These are phyloP conservation scores for Stichopus chloronotus DNA, from an alignment of 35 echinoderm and acorn worm species.

Conservation along the genomic window DNA sequence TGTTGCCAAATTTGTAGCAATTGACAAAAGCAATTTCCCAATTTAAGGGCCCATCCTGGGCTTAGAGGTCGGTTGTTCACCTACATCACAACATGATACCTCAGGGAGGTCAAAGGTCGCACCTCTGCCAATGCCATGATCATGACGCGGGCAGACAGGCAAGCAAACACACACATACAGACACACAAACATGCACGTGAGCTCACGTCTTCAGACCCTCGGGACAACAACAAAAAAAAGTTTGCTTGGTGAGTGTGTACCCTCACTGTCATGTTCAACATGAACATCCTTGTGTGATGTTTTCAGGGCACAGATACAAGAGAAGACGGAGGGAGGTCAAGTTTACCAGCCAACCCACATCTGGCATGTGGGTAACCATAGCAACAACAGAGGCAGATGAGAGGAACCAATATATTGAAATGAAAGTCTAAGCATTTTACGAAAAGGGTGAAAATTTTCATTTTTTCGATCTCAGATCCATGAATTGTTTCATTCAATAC, in stretches of 20 bases:
- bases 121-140: not conserved
- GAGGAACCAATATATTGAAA: not conserved
- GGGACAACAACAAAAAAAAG: constrained; percentile 15
- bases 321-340: constrained; percentile 11
- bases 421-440: no score
- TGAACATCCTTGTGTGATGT: not conserved
- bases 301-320: not conserved
- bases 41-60: constrained; percentile 27
- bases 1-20: constrained; percentile 53
- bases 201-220: constrained; percentile 24
- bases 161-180: no score
- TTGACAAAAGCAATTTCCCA: constrained; percentile 42
- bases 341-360: not conserved
- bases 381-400: not conserved
- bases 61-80: constrained; percentile 33
- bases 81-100: constrained; percentile 38
- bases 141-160: not conserved
- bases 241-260: not conserved
- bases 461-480: no score
- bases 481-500: no score
- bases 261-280: constrained; percentile 44
- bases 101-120: constrained; percentile 9
- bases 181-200: no score
- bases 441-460: no score
- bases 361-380: not conserved